A percentile compares a stretch with the other conserved stretches of the same genome.
Conservation (phyloP, 2,113 vertebrate species). For the Thamnophis sirtalis region DNA sequence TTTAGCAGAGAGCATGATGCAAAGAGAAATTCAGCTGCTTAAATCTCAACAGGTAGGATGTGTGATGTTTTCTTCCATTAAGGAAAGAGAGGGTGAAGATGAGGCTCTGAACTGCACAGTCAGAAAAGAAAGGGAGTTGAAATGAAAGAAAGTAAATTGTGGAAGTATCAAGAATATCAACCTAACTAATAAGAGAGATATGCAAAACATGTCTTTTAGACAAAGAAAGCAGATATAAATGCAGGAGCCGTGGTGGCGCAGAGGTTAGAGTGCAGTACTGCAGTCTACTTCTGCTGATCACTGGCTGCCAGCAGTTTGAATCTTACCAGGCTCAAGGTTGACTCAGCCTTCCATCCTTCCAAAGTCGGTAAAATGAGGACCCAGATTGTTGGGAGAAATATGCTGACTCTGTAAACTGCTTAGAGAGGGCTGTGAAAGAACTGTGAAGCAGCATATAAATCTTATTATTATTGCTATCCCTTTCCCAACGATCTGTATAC, state of each 20-base stretch:
- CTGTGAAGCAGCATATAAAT: no score
- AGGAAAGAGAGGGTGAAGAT: background rate
- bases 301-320: no score
- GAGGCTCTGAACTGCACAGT: background rate
- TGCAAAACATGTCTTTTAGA: background rate
- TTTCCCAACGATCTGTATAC: background rate
- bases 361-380: no score
- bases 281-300: no score
- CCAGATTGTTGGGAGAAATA: no score
- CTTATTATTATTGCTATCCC: background rate
- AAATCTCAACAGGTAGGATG: background rate
- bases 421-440: no score
- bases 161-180: background rate
- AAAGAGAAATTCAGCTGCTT: background rate
- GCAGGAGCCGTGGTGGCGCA: background rate
- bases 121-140: background rate
- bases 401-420: no score
- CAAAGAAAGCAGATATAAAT: background rate
- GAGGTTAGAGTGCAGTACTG: no score
- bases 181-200: background rate
- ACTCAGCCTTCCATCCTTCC: no score
- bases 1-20: background rate
- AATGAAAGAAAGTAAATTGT: background rate
- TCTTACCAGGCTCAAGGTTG: no score
- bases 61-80: background rate